Base-by-base conservation (phyloP, 1,140 invertebrate genomes). In the Olivierus martensii region DNA sequence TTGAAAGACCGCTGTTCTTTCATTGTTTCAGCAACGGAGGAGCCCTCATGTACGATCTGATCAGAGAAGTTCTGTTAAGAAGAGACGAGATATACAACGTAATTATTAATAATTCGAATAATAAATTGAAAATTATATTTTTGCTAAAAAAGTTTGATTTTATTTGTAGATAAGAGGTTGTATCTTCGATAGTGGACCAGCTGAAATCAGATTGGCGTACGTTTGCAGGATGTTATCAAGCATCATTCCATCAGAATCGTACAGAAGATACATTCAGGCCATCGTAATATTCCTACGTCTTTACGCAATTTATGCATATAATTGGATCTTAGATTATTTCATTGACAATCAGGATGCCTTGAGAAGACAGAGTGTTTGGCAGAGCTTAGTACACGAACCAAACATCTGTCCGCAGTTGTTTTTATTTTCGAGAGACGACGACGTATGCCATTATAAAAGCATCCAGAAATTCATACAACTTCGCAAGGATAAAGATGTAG, bases 21-120 rank as follows among this genome's bases (percentile, higher is more conserved):
- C 84, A 87, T 58, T 74, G 83, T 36, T 86, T 87, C 65, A 85
- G 82, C 46, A 87, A 86, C 66, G 83, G 83, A 14, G 84, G 84
- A 21, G 78, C 78, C 1, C 77, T 76, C 55, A 65, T 81, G 4
- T 83, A 82, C 63, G 76, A 80, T 56, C 76, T 80, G 60, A 73
- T 82, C 28, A 75, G 76, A 28, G 61, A 75, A 38, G 77, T 78
- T 51, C 44, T 71, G 46, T 28, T 28, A 6, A 28, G 9, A 28
- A 28, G 28, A 28, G 9, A 28, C 28, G 28, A 28, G 28, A 28
- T 1, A 28, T 28, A 28, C 28, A 28, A 4, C 28, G 28, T 28
- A 28, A 28, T 4, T 28, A 28, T 28, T 28, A 0, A 28, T 6
- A 28, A 6, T 28, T n/a, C n/a, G n/a, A 28, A 28, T 28, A 28